Evolutionary conservation across 2,888 invertebrate species (phyloP).

Genomic region (Eupithecia insigniata): DNA sequence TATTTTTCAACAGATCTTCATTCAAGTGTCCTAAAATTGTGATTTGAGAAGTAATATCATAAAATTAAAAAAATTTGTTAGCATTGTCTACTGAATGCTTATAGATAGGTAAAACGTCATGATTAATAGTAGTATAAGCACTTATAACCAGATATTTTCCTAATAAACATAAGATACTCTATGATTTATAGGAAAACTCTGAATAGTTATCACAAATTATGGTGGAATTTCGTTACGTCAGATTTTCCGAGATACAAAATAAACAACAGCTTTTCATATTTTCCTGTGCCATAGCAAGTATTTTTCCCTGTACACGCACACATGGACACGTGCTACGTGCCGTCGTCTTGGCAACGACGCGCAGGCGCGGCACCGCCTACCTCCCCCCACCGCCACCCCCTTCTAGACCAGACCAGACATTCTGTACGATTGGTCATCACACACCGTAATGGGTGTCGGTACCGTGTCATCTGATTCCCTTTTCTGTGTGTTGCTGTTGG

Average conservation of each 20-base stretch:
- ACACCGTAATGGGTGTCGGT: slow-evolving; percentile 36
- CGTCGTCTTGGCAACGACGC: slow-evolving; percentile 86
- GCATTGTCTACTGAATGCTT: background rate
- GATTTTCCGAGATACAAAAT: background rate
- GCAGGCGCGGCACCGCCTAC: slow-evolving; percentile 83
- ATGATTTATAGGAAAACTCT: background rate
- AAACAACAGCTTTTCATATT: background rate
- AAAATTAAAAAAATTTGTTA: background rate
- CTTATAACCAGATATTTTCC: background rate
- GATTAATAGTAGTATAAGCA: too few relatives aligned
- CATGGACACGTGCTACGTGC: slow-evolving; percentile 77
- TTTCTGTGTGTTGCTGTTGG: slow-evolving; percentile 8
- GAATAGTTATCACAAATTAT: background rate
- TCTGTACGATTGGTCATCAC: slow-evolving; percentile 47
- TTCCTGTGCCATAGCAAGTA: slow-evolving; percentile 1
- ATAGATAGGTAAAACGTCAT: background rate
- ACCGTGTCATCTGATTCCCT: slow-evolving; percentile 33
- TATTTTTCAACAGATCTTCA: background rate
- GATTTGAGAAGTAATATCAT: background rate
- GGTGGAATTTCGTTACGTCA: background rate
- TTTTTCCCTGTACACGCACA: slow-evolving; percentile 59
- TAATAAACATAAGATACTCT: background rate
- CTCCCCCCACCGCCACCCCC: slow-evolving; percentile 58
- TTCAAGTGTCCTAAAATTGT: background rate
- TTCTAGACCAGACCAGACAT: slow-evolving; percentile 54